Percentiles rank a stretch among this genome's conserved stretches.
phyloP scores from a whole-genome alignment of 2,113 vertebrate species.

The Elaphurus davidianus region DNA sequence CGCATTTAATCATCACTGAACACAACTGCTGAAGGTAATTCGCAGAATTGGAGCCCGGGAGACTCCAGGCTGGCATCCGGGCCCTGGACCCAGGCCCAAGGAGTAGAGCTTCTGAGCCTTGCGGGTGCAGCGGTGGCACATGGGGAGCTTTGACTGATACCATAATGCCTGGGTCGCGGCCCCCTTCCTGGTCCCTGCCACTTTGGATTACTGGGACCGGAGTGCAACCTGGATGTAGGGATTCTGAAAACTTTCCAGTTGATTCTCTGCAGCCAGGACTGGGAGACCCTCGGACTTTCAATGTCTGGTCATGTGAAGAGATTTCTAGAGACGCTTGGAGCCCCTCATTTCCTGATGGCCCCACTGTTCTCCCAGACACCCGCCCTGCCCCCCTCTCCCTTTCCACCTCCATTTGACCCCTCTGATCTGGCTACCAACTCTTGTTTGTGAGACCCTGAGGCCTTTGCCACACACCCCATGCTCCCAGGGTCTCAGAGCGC shows the following conservation, averaged over 20 bases:
- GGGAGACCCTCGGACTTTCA: background rate
- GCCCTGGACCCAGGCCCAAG: background rate
- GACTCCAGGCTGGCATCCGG: background rate
- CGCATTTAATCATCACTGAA: background rate
- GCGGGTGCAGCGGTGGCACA: background rate
- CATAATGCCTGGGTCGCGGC: accelerated
- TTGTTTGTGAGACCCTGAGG: background rate
- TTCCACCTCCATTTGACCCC: background rate
- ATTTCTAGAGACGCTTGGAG: background rate
- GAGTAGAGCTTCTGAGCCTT: background rate
- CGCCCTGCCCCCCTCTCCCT: background rate
- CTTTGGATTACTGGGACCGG: background rate
- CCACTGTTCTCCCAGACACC: background rate
- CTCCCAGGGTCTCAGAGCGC: background rate
- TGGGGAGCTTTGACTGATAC: background rate
- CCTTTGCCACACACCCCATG: background rate
- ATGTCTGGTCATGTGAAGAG: background rate
- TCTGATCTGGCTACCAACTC: background rate
- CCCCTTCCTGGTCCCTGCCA: background rate
- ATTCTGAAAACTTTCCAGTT: background rate
- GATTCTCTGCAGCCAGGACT: background rate
- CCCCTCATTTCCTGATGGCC: background rate
- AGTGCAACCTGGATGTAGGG: background rate
- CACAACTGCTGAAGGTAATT: background rate
- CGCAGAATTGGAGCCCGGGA: background rate